phyloP scores from a whole-genome alignment of 2,113 vertebrate genomes.

The Conger conger region DNA sequence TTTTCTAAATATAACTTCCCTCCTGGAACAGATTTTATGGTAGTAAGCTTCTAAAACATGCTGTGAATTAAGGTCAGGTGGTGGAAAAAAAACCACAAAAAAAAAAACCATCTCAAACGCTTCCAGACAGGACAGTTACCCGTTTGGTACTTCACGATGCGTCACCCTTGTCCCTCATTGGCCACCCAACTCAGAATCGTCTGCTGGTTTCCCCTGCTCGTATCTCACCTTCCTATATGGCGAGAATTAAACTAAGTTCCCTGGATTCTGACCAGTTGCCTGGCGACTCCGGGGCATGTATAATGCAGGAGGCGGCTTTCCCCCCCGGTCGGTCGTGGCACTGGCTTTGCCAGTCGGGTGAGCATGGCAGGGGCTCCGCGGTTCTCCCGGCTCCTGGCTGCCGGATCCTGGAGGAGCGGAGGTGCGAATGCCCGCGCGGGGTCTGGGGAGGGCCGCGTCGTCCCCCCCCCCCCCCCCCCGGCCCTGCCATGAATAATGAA shows the following conservation, averaged over 20 bases:
- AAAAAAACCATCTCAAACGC: no score
- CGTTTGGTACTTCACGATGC: no score
- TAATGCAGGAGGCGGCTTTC: conserved; percentile 52
- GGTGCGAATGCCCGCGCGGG: conserved; percentile 57
- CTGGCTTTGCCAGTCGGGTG: conserved; percentile 58
- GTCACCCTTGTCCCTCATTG: no score
- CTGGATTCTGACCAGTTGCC: not conserved
- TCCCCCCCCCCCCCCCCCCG: conserved; percentile 40
- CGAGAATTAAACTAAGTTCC: not conserved
- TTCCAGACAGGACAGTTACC: no score
- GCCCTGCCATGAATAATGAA: conserved; percentile 64
- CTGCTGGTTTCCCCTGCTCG: no score
- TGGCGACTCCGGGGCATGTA: conserved; percentile 43
- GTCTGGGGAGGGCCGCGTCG: conserved; percentile 41
- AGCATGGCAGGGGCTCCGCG: conserved; percentile 40
- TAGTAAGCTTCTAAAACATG: no score
- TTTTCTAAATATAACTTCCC: no score
- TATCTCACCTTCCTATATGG: not conserved
- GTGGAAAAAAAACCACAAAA: no score
- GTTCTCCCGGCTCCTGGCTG: conserved; percentile 55
- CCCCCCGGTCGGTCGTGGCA: conserved; percentile 23
- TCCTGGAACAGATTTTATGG: no score
- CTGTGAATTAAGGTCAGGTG: no score
- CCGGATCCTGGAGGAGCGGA: conserved; percentile 56
- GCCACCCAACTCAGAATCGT: no score